Evolutionary conservation across 2,113 vertebrate species (phyloP), one percentile per base, ranked within the genome.

Genomic region (Perca schrenkii): DNA sequence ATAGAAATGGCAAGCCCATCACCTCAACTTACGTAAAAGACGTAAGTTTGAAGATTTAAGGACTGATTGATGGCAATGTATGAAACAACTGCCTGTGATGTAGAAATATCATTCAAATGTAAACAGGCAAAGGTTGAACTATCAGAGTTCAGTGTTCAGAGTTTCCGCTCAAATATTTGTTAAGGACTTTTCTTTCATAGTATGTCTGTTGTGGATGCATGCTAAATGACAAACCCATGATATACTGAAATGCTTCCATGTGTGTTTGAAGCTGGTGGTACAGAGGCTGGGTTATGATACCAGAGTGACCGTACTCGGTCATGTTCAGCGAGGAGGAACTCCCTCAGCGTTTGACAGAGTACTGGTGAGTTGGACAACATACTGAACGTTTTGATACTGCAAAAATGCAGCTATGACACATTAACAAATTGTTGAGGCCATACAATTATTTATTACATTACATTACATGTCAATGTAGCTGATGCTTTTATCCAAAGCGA

Each of bases 311-410:
- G 97, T 99, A 4, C 96, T 99, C 1, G 98, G 98, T 49, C 98
- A 99, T 0, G 98, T 99, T 79, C 98, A 99, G 94, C 94, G 98
- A 1, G 98, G 98, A 58, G 98, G 98, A 73, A 98, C 96, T 0
- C 98, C 98, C 0, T 98, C 97, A 0, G 97, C 97, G 0, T 99
- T 99, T 0, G 98, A 99, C 93, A 95, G 98, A 0, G 93, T 98
- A 49, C 94, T 99, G 96, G 98, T 99, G 95, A 94, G 95, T 87
- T 25, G 17, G 34, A 72, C 6, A 49, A 43, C 7, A 49, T 70
- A 6, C 8, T 49, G 12, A 57, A 5, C 19, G 8, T 61, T 70
- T 56, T 40, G 21, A 36, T 57, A 22, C 3, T 19, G n/a, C 53
- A 16, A 25, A 31, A 57, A 43, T 58, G n/a, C n/a, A 13, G 7